Evolutionary conservation across 2,888 invertebrate genomes (phyloP), one percentile per base, ranked within the genome.

Genomic region (Synergus itoensis): DNA sequence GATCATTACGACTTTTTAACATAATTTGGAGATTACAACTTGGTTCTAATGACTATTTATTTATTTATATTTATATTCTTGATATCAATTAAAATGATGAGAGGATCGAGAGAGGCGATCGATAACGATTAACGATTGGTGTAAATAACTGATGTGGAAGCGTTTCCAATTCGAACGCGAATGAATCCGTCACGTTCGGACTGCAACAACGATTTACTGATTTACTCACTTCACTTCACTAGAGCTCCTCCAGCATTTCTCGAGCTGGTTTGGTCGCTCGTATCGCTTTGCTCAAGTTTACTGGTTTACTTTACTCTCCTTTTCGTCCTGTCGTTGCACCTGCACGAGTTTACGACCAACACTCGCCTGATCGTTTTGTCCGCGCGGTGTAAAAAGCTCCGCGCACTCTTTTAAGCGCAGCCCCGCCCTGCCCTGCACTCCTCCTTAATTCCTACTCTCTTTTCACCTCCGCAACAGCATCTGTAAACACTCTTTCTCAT

Each of bases 361-460:
- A 87, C 86, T 86, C 86, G 84, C 85, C 82, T 28, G 28, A 28
- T 84, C 84, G 83, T 80, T 82, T 78, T 69, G 65, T 81, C 82
- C 82, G 83, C 81, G 85, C 85, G 83, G 79, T 83, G 84, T 85
- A 28, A 84, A 80, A 84, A 85, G 81, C 83, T 83, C 45, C 90
- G 91, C 91, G 91, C 91, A 91, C 88, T 90, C 89, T 86, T 88
- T 82, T 86, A 86, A 86, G 90, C 91, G 90, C 91, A 91, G 90
- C 91, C 90, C 91, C 91, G 90, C 91, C 91, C 90, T 90, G 82
- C 83, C 80, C 78, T 78, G 81, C 64, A 45, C 82, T 77, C 75
- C 67, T 80, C 73, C 65, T 65, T n/a, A n/a, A n/a, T n/a, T 77
- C 73, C 77, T 77, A 77, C 75, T 79, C 53, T 57, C 78, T 53